These are phyloP conservation scores for Mugil cephalus DNA, from an alignment of 2,113 vertebrate genomes.

Conservation along the genomic window DNA sequence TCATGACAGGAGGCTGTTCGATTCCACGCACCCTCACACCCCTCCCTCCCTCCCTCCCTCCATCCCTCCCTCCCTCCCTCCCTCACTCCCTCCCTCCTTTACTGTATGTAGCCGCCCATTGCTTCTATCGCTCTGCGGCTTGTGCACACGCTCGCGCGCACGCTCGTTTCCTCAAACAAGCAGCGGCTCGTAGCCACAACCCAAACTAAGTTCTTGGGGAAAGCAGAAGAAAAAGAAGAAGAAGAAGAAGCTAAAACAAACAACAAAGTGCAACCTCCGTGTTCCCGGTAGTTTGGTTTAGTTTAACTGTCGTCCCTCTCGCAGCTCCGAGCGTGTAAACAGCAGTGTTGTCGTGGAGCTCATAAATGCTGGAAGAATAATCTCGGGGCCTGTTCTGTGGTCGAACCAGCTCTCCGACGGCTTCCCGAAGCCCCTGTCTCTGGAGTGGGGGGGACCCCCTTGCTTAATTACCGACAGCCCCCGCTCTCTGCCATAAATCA, in stretches of 20 bases:
- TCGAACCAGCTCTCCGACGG: conserved; percentile 66
- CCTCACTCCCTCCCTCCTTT: conserved; percentile 36
- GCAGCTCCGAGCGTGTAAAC: conserved; percentile 54
- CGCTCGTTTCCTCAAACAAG: conserved; percentile 34
- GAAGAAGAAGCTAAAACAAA: conserved; percentile 42
- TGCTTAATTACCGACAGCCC: conserved; percentile 81
- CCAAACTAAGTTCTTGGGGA: conserved; percentile 61
- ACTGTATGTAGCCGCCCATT: conserved; percentile 56
- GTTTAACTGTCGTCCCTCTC: conserved; percentile 28
- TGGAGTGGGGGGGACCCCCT: conserved; percentile 66
- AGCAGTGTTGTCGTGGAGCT: conserved; percentile 61
- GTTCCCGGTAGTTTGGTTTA: conserved; percentile 33
- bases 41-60: conserved; percentile 26
- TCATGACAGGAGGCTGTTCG: conserved; percentile 81
- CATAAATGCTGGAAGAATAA: conserved; percentile 73
- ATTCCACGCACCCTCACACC: conserved; percentile 66
- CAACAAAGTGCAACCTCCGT: conserved; percentile 6
- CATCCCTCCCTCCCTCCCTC: conserved; percentile 44
- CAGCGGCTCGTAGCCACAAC: conserved; percentile 46
- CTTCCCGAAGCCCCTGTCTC: conserved; percentile 73
- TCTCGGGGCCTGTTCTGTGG: conserved; percentile 76
- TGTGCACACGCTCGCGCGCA: not conserved
- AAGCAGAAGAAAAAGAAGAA: conserved; percentile 4
- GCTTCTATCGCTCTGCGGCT: conserved; percentile 37
- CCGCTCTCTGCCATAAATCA: conserved; percentile 77